Evolutionary conservation across 1,140 invertebrate genomes (phyloP).

Genomic region (Dinothrombium tinctorium): DNA sequence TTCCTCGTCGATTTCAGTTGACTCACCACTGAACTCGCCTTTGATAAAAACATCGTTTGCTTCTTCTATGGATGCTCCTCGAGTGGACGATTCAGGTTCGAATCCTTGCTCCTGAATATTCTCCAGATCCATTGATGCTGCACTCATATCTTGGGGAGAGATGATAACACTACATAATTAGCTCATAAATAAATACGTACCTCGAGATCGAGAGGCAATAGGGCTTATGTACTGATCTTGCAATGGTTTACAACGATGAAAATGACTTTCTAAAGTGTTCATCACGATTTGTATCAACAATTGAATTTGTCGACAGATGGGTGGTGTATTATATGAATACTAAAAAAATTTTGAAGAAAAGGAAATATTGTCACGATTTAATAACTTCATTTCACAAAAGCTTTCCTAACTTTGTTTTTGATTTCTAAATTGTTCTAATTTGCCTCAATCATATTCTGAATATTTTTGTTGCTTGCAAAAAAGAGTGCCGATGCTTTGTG

Average conservation of each 20-base stretch:
- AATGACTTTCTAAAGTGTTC: constrained; percentile 71
- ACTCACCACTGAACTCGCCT: constrained; percentile 8
- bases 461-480: too few relatives aligned
- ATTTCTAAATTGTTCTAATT: too few relatives aligned
- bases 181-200: constrained; percentile 22
- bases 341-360: constrained; percentile 24
- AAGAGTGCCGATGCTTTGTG: too few relatives aligned
- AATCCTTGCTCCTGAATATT: not conserved
- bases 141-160: not conserved
- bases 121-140: constrained; percentile 19
- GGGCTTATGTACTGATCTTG: constrained; percentile 41
- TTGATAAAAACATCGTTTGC: constrained; percentile 17
- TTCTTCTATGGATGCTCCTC: too few relatives aligned
- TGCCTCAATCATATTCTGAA: too few relatives aligned
- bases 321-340: constrained; percentile 72
- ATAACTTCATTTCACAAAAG: too few relatives aligned
- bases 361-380: too few relatives aligned
- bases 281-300: constrained; percentile 69
- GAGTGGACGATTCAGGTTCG: too few relatives aligned
- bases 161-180: not conserved
- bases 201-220: constrained; percentile 38
- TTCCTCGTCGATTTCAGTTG: constrained; percentile 45
- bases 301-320: constrained; percentile 49
- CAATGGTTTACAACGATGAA: constrained; percentile 56
- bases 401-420: too few relatives aligned